Conservation (phyloP, 2,113 vertebrate genomes). For the Zapornia atra region DNA sequence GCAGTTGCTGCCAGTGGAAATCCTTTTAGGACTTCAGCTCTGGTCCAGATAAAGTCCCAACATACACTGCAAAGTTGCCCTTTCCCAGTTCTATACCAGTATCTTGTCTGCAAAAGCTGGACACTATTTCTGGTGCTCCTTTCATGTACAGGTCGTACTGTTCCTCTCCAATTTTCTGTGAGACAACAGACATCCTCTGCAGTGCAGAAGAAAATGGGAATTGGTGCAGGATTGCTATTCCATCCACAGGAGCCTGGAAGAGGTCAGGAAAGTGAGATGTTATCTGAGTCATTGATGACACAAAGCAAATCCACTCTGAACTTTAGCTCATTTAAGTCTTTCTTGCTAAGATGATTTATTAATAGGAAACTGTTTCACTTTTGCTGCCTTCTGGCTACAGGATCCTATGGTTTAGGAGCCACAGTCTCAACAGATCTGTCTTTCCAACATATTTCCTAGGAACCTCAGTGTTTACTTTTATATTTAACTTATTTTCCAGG, state of each 20-base stretch:
- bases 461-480: not conserved
- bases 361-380: not conserved
- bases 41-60: not conserved
- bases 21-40: not conserved
- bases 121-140: constrained; percentile 72
- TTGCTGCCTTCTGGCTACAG: not conserved
- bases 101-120: constrained; percentile 61
- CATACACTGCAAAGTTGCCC: not conserved
- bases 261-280: not conserved
- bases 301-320: not conserved
- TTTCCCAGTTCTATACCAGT: constrained; percentile 49
- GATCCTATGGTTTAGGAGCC: not conserved
- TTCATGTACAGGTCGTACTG: constrained; percentile 65
- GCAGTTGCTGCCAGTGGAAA: not conserved
- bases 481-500: not conserved
- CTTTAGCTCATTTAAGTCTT: not conserved
- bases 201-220: constrained; percentile 76
- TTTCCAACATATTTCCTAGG: not conserved
- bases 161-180: constrained; percentile 15
- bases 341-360: not conserved
- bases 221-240: constrained; percentile 63
- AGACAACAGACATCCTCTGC: constrained; percentile 75
- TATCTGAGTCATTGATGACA: not conserved
- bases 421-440: not conserved
- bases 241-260: constrained; percentile 42